Base-by-base conservation (phyloP, 2,113 vertebrate genomes). In the Piprites chloris region DNA sequence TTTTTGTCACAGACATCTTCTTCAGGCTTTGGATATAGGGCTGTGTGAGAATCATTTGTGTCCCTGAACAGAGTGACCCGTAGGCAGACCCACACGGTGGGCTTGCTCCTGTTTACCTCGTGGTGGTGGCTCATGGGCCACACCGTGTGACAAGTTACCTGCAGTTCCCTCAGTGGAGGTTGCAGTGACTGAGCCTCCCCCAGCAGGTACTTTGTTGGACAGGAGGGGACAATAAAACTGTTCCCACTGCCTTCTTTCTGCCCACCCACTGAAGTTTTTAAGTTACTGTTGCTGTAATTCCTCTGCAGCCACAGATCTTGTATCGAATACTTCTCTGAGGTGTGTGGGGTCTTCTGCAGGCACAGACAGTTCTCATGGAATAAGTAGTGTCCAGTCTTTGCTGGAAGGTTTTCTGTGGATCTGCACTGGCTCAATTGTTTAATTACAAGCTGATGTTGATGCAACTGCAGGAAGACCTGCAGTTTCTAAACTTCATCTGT, bases 361-460 rank as follows among this genome's bases (percentile, higher is more conserved):
- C 52, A 52, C 55, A 68, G 33, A 9, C 0, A 1, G 14, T 20
- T 93, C 33, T 73, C 11, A 7, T 26, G 33, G 63, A 42, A 58
- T 59, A 37, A 67, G 33, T 7, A n/a, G 30, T n/a, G 44, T 32
- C 39, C 27, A 46, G 0, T n/a, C 6, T 27, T 61, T 71, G 83
- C 39, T 32, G 24, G 37, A 46, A 82, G 41, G 16, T 27, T 82
- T 79, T 65, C n/a, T 85, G 28, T 47, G 53, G 28, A 46, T 30
- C 32, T 1, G 2, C 39, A 5, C 12, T 53, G 46, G 14, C 58
- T 87, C 0, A 0, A 16, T 14, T 0, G 1, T 44, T 55, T 6
- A 22, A 68, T 61, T 33, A 23, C n/a, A 63, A 76, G 53, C 9
- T 0, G 0, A 37, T 46, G 47, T 3, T 0, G 0, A 79, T 9